Conservation (phyloP, 2,888 invertebrate genomes). For the Carabus problematicus region DNA sequence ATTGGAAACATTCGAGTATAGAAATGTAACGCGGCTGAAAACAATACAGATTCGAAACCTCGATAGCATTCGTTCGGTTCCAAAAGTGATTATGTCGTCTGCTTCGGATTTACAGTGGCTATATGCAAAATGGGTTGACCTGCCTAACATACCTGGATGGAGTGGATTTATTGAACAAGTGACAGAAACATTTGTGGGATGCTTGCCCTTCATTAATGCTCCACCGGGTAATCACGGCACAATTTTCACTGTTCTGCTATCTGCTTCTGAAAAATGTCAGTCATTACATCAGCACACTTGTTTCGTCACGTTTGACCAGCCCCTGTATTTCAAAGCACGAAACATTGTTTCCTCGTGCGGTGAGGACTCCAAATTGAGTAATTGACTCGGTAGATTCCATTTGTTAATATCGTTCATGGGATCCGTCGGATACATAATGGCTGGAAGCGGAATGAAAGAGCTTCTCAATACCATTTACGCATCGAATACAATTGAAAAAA, state of each 20-base stretch:
- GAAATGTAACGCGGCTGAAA: slow-evolving; percentile 32
- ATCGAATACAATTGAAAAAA: slow-evolving; percentile 47
- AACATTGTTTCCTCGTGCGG: slow-evolving; percentile 43
- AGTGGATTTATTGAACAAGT: slow-evolving; percentile 47
- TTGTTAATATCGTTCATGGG: slow-evolving; percentile 47
- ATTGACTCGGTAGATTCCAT: slow-evolving; percentile 47
- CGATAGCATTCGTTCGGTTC: slow-evolving; percentile 23
- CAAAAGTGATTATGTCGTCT: slow-evolving; percentile 17
- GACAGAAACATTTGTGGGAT: slow-evolving; percentile 27
- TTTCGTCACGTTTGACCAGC: slow-evolving; percentile 49
- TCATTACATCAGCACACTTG: slow-evolving; percentile 43
- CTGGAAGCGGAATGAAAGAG: slow-evolving; percentile 48
- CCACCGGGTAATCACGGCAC: slow-evolving; percentile 45
- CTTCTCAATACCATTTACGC: slow-evolving; percentile 48
- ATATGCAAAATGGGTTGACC: slow-evolving; percentile 41
- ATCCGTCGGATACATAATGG: slow-evolving; percentile 46
- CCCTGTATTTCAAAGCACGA: slow-evolving; percentile 47
- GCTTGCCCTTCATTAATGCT: slow-evolving; percentile 45
- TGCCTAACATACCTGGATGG: slow-evolving; percentile 41
- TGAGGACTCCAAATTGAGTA: slow-evolving; percentile 27
- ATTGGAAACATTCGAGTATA: slow-evolving; percentile 33
- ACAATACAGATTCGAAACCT: slow-evolving; percentile 32
- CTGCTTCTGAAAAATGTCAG: slow-evolving; percentile 42
- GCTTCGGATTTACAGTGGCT: slow-evolving; percentile 36
- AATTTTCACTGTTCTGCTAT: slow-evolving; percentile 44